Conservation (phyloP, 2,888 invertebrate genomes). For the Camponotus fellah region DNA sequence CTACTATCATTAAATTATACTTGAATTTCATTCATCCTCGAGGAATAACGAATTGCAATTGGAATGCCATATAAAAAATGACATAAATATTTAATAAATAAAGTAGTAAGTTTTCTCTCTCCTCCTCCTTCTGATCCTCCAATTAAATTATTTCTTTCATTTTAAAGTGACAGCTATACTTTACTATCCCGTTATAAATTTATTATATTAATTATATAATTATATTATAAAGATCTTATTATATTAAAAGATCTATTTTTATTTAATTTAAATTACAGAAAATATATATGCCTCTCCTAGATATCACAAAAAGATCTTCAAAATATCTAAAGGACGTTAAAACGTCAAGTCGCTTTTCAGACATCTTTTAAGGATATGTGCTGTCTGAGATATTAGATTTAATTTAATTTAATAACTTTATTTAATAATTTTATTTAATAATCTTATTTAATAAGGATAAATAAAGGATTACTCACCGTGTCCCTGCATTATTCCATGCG, state of each 20-base stretch:
- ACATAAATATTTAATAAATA: neutral
- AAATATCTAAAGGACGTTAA: too few species aligned
- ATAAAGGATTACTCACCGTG: slow-evolving; percentile 90
- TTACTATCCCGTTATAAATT: neutral
- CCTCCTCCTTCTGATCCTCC: too few species aligned
- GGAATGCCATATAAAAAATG: neutral
- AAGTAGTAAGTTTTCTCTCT: neutral
- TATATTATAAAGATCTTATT: neutral
- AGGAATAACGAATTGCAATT: neutral
- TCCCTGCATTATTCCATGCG: slow-evolving; percentile 95
- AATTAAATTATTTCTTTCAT: neutral
- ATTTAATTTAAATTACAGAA: neutral
- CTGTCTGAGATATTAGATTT: too few species aligned
- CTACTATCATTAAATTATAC: neutral
- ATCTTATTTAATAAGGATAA: neutral
- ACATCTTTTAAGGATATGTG: too few species aligned
- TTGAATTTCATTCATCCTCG: neutral
- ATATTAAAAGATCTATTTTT: neutral
- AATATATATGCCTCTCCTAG: neutral
- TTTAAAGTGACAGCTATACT: neutral
- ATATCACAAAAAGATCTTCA: too few species aligned
- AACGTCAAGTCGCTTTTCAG: too few species aligned
- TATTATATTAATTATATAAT: neutral
- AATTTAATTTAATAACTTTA: neutral
- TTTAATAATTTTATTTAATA: neutral